Percentiles rank a stretch among this genome's conserved stretches.
Conservation (phyloP, 2,888 invertebrate species). For the Drosophila pseudotalamancana region DNA sequence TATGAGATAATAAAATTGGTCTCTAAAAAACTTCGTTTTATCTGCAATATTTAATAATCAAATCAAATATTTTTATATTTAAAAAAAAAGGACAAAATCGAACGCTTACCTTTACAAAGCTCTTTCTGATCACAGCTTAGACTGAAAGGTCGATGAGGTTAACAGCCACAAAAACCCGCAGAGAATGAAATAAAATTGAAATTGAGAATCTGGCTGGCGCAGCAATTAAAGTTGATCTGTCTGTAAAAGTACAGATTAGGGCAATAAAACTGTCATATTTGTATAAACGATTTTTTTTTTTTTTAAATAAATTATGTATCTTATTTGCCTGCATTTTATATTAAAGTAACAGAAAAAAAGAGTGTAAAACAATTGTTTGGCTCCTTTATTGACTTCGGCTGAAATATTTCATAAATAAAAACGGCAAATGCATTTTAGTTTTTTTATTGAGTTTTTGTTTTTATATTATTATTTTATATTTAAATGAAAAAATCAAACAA, state of each 20-base stretch:
- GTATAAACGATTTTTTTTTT: neutral
- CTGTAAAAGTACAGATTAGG: constrained; percentile 59
- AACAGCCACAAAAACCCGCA: too few relatives aligned
- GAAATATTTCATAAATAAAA: constrained; percentile 38
- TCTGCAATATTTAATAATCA: too few relatives aligned
- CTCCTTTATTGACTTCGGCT: constrained; percentile 17
- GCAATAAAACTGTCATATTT: constrained; percentile 9
- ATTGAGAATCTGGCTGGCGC: constrained; percentile 24
- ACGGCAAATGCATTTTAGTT: constrained; percentile 32
- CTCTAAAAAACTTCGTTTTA: too few relatives aligned
- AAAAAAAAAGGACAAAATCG: too few relatives aligned
- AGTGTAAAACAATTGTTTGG: neutral
- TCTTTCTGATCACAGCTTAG: too few relatives aligned
- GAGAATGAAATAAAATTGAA: constrained; percentile 19
- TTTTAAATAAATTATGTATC: constrained; percentile 56
- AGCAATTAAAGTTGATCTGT: constrained; percentile 35
- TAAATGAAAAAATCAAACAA: constrained; percentile 50
- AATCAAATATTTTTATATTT: too few relatives aligned
- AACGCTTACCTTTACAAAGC: too few relatives aligned
- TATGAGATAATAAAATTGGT: too few relatives aligned
- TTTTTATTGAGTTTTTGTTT: constrained; percentile 39
- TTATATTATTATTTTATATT: constrained; percentile 34
- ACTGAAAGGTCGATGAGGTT: too few relatives aligned
- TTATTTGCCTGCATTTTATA: constrained; percentile 34
- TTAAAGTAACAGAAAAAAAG: constrained; percentile 33